Evolutionary conservation across 2,888 invertebrate genomes (phyloP), one percentile per base, ranked within the genome.

Genomic region (Cataglyphis albicans): DNA sequence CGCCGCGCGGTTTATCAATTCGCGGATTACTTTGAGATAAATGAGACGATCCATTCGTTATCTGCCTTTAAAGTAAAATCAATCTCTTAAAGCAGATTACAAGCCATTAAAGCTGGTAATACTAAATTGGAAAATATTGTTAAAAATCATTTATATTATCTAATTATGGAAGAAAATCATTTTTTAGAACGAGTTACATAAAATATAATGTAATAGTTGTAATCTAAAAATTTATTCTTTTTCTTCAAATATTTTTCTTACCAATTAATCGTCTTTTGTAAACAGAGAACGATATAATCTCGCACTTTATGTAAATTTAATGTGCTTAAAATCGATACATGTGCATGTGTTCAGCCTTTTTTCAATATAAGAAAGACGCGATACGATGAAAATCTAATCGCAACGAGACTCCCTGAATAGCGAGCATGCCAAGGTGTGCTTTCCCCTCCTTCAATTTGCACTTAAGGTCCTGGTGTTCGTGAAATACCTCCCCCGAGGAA

Each of bases 341-440:
- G 35, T 29, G n/a, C 12, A 25, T 35, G 59, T 48, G 35, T 55
- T 29, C 7, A 2, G 1, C 1, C 72, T 15, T 29, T 61, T 61
- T 64, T 12, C 18, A 32, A 21, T 21, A n/a, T 68, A 73, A 83
- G 80, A 80, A 82, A 73, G 63, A 73, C 38, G 64, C 64, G 64
- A 72, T 59, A 65, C 67, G 81, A 85, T 78, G 74, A 86, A 85
- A 85, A 85, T 85, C 86, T 85, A 86, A 86, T 86, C 86, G 72
- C 74, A 83, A 84, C 75, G 81, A 81, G 75, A 57, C 73, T 72
- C 48, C 41, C 41, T 67, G 75, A 86, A 87, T 86, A 84, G 82
- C 84, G 48, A 82, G 81, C 81, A 44, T 68, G 81, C 82, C 82
- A 52, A 68, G 68, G 57, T 57, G 55, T 64, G 57, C 81, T 73